Base-by-base conservation (phyloP, 2,888 invertebrate species). In the Oeneis ivallda region DNA sequence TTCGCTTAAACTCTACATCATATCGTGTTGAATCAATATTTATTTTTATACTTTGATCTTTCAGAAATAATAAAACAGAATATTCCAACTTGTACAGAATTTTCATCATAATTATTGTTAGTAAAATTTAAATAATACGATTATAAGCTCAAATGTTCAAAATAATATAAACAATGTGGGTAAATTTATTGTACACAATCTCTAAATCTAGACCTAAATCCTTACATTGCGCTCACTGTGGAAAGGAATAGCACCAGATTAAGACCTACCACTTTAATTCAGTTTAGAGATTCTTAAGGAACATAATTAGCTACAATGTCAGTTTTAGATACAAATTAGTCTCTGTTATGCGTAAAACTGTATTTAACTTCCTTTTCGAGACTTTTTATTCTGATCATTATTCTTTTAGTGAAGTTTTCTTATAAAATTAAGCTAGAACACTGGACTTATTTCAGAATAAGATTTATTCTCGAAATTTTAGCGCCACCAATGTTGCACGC, bases 71-170 rank as follows among this genome's bases (percentile, higher is more conserved):
- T 52, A 39, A 37, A 52, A 13, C 6, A 54, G 10, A 37, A 54
- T 17, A 15, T 54, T 54, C 10, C n/a, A 34, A 15, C 8, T 15
- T 53, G 53, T 53, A 53, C 53, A 37, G 34, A 50, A 4, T 37
- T 53, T 15, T 15, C 53, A 37, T 41, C 1, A 41, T n/a, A n/a
- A n/a, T 56, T 13, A 11, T 41, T 41, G n/a, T 53, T 11, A 50
- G 9, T 49, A 19, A 10, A 19, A 39, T 17, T 41, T 11, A n/a
- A n/a, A 54, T 39, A 53, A 11, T 56, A 56, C 6, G 10, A 43
- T 3, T 57, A 43, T 57, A 57, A 57, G 57, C 57, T 58, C 34
- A 58, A 58, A 58, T 58, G 45, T 58, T 58, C 43, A 58, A 58
- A 58, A 13, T 56, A 41, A 34, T 52, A 6, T 15, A 15, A 17